Percentiles rank a stretch among this genome's conserved stretches.
Evolutionary conservation across 1,140 invertebrate species (phyloP).

Genomic region (Drosophila hydei): DNA sequence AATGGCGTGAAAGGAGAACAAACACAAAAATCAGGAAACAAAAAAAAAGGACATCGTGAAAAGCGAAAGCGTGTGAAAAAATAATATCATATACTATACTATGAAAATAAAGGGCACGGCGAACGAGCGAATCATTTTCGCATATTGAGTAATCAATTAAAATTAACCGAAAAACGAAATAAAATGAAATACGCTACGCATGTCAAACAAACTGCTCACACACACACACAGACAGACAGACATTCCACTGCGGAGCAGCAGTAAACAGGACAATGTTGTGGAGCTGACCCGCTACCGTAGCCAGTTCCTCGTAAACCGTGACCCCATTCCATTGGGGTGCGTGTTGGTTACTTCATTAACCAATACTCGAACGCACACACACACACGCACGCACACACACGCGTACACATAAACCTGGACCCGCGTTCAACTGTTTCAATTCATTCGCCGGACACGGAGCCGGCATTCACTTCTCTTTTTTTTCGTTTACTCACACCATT

Average conservation of each 20-base stretch:
- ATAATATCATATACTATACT: constrained; percentile 25
- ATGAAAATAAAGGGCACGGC: constrained; percentile 25
- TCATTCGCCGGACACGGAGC: constrained; percentile 47
- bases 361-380: constrained; percentile 43
- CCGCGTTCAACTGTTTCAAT: constrained; percentile 21
- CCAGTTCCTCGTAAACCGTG: constrained; percentile 51
- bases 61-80: constrained; percentile 66
- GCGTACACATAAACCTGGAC: constrained; percentile 49
- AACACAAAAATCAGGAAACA: constrained; percentile 20
- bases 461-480: constrained; percentile 50
- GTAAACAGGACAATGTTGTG: constrained; percentile 59
- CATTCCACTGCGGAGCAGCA: constrained; percentile 3
- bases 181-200: constrained; percentile 54
- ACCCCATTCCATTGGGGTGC: constrained; percentile 79
- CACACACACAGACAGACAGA: constrained; percentile 24
- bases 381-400: constrained; percentile 24
- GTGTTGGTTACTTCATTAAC: constrained; percentile 75
- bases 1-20: constrained; percentile 52
- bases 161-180: constrained; percentile 76
- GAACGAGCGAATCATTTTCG: constrained; percentile 61
- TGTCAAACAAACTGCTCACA: constrained; percentile 49
- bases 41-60: constrained; percentile 27
- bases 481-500: constrained; percentile 65
- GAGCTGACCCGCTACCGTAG: constrained; percentile 11
- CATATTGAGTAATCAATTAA: constrained; percentile 81